Evolutionary conservation across 2,797 vertebrate genomes (phyloP), one percentile per base, ranked within the genome.

Genomic region (Heliangelus exortis): DNA sequence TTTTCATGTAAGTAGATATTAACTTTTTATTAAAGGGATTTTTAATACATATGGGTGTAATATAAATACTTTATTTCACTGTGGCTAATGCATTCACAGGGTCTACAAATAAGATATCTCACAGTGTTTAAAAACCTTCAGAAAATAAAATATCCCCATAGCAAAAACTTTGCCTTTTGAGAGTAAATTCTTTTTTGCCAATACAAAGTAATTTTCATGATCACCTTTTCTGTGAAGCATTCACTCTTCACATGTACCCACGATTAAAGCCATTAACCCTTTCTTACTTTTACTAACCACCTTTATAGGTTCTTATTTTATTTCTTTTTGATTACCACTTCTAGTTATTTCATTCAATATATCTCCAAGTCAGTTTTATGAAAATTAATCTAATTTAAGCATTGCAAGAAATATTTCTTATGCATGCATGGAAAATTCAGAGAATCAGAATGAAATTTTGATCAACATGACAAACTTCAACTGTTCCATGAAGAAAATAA

Each of bases 21-120:
- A 39, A 2, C 2, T 33, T 57, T 73, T 33, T 53, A 39, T 59
- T 74, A 33, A 28, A 1, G 6, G 6, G 1, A 0, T 2, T 2
- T 36, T 61, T 59, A 2, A 54, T 34, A 75, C 9, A 21, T 54
- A 34, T 9, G 34, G 7, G 6, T 33, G 13, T 2, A 58, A n/a
- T 39, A 54, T 26, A 69, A 22, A 55, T 55, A 50, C 29, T 71
- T 74, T 39, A 21, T 69, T 74, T 48, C 72, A 12, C 15, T 77
- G 14, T 16, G 13, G 10, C 12, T 26, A 33, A 45, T 33, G 23
- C n/a, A 8, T 77, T 58, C 3, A 2, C 15, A 29, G 14, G 8
- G 10, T 7, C 29, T 69, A 34, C 47, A 65, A 54, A 71, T 50
- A 39, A 53, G 9, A 48, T 16, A 67, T 20, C 19, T 16, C 9